phyloP scores from a whole-genome alignment of 2,113 vertebrate species.

The Petrocephalus zakoni region DNA sequence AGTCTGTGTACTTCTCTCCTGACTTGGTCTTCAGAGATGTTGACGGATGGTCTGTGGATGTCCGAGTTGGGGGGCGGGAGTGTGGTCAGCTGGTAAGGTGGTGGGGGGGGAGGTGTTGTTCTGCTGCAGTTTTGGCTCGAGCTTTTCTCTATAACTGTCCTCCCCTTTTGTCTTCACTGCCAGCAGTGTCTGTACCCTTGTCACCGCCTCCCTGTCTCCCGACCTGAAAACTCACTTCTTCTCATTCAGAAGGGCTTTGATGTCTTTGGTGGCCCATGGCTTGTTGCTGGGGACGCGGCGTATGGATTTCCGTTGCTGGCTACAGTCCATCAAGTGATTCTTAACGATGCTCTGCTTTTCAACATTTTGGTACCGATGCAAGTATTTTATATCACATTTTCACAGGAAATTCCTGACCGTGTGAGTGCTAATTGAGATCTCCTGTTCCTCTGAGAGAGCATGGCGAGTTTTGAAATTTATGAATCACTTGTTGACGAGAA shows the following conservation, averaged over 20 bases:
- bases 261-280: background rate
- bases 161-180: background rate
- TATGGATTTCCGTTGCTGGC: background rate
- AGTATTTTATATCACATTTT: background rate
- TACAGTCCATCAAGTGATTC: background rate
- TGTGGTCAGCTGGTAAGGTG: background rate
- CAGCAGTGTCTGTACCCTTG: background rate
- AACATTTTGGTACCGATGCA: background rate
- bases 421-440: background rate
- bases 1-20: background rate
- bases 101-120: no score
- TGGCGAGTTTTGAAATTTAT: background rate
- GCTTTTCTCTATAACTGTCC: no score
- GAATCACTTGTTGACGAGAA: no score
- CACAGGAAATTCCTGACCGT: background rate
- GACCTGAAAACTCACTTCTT: background rate
- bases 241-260: background rate
- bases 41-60: background rate
- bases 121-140: no score
- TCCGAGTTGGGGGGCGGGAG: background rate
- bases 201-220: background rate
- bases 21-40: background rate
- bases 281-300: background rate
- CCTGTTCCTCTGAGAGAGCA: background rate
- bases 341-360: background rate